Conservation (phyloP, 1,140 invertebrate species). For the Araneus ventricosus region DNA sequence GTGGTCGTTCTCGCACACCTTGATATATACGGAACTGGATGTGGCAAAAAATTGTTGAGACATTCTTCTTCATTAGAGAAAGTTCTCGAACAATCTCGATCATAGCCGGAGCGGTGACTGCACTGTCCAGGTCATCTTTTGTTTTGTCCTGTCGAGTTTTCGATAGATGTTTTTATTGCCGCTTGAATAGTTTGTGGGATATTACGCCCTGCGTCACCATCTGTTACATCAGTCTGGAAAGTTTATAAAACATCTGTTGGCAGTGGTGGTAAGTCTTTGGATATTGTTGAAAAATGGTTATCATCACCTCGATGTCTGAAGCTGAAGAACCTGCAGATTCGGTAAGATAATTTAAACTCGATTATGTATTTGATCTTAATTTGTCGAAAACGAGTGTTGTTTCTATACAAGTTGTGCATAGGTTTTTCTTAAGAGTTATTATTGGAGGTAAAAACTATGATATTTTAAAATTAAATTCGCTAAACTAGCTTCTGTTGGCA, state of each 20-base stretch:
- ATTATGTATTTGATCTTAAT: background rate
- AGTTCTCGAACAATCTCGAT: conserved; percentile 54
- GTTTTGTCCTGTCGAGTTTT: background rate
- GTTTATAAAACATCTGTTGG: background rate
- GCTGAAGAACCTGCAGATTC: background rate
- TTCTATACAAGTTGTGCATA: too few relatives aligned
- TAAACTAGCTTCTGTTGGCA: too few relatives aligned
- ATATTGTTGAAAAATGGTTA: conserved; percentile 39
- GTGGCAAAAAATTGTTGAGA: background rate
- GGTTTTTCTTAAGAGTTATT: too few relatives aligned
- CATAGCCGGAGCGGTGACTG: conserved; percentile 1
- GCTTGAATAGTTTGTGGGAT: background rate
- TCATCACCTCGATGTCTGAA: background rate
- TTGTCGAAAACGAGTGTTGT: too few relatives aligned
- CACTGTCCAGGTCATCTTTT: background rate
- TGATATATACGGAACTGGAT: conserved; percentile 45
- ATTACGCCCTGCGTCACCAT: background rate
- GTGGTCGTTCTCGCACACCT: conserved; percentile 44
- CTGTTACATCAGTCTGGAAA: background rate
- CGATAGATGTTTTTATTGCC: background rate
- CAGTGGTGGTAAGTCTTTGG: background rate
- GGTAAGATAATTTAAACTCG: background rate
- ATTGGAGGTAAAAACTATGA: too few relatives aligned
- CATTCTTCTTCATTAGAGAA: conserved; percentile 17
- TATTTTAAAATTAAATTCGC: too few relatives aligned